Evolutionary conservation across 2,113 vertebrate species (phyloP), one percentile per base, ranked within the genome.

Genomic region (Protomyctophum bolini): DNA sequence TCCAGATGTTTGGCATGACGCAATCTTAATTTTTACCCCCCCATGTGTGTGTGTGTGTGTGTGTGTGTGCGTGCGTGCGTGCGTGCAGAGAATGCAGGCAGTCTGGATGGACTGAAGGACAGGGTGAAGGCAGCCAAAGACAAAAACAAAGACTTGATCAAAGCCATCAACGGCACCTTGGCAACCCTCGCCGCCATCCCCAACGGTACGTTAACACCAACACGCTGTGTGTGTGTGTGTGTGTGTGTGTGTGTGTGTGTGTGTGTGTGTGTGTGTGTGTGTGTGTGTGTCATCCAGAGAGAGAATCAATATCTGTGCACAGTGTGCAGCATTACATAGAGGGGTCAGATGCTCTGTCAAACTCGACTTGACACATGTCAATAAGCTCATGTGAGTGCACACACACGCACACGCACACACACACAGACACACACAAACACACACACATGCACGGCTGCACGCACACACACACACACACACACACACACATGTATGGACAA

Each of bases 131-230:
- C 92, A 63, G 94, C 94, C 0, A 89, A 92, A 86, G 90, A 88
- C 71, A 96, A 94, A 87, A 96, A 95, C 71, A 92, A 91, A 70
- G 86, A 94, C 73, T 88, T 99, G 76, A 85, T 95, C 77, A 94
- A 77, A 89, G 85, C 89, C 70, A 83, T 98, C 88, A 98, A 98
- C 66, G 94, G 95, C 86, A 96, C 95, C 70, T 79, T 96, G 83
- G 95, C 88, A 76, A 97, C 94, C 61, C 91, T 99, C 72, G 88
- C 91, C 66, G 88, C 93, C 52, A 94, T 99, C 85, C 96, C 97
- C 68, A 95, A 93, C 0, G 97, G 98, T 99, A 94, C 1, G 80
- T 56, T 60, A 67, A 47, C 58, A 73, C 21, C 29, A 63, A 57
- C 12, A 68, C 54, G 52, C 46, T 21, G 11, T 58, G 14, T 77